Base-by-base conservation (phyloP, 1,140 invertebrate species). In the Platorchestia sp. region DNA sequence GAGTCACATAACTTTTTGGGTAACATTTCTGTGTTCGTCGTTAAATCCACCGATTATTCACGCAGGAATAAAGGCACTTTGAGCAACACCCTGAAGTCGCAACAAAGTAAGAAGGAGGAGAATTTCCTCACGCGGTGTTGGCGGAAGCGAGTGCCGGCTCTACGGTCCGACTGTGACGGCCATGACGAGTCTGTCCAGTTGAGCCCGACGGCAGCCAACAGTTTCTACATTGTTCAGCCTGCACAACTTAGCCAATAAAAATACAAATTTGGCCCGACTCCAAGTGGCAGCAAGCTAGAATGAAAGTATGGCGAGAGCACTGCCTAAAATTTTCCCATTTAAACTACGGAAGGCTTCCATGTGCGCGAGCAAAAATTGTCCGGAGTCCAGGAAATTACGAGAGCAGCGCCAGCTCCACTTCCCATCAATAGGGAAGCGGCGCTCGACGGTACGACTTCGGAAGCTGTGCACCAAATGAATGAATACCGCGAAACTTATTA, bases 231-330 rank as follows among this genome's bases (percentile, higher is more conserved):
- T 93, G 91, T 93, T 93, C 91, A 93, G 45, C 91, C 45, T n/a
- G 45, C 91, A 47, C 91, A 93, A 93, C 91, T 93, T 93, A 93
- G 91, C 91, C 91, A 45, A 93, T 93, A 93, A 93, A 93, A 93
- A 93, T 93, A 93, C 91, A 93, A 93, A 93, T 93, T 93, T 93
- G 91, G 91, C 43, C 43, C 91, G 43, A 93, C 41, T 45, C 91
- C 91, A 93, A 93, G 91, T 93, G 91, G 43, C 91, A 45, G 43
- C 91, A 93, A 93, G 91, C 91, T 93, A 47, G 91, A 93, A 93
- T 93, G 91, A 93, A 93, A 93, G 43, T 93, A 93, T 93, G 91
- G 44, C 91, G 45, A 93, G 91, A 45, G 91, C 91, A 93, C 43
- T 44, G 91, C 45, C 91, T 93, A 93, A 93, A 93, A 93, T 93